These are phyloP conservation scores for Glaucopsyche alexis DNA, from an alignment of 2,888 invertebrate species.

Conservation along the genomic window DNA sequence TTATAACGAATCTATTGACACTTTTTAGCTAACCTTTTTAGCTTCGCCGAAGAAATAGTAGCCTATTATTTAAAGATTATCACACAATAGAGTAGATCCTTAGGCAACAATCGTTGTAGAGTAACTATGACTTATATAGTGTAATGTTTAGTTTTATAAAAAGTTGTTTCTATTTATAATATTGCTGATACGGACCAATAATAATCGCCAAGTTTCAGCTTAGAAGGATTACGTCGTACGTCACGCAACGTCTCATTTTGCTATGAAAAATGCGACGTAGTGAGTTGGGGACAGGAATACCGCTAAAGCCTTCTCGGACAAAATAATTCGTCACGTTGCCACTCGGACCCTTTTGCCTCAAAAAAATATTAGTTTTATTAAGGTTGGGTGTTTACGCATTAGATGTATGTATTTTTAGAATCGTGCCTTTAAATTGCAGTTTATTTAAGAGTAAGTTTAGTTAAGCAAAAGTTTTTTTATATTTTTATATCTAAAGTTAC, in stretches of 20 bases:
- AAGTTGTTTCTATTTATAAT: conserved; percentile 2
- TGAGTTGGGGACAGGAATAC: neutral
- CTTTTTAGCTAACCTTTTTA: no score
- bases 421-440: neutral
- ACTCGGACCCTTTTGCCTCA: conserved; percentile 5
- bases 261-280: conserved; percentile 12
- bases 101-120: neutral
- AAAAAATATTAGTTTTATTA: conserved; percentile 8
- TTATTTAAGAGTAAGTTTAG: neutral
- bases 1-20: no score
- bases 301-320: conserved; percentile 5
- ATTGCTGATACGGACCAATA: neutral
- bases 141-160: no score
- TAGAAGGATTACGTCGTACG: conserved; percentile 10
- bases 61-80: no score
- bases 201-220: conserved; percentile 6
- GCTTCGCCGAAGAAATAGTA: no score
- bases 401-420: neutral
- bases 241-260: conserved; percentile 4
- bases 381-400: neutral
- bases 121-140: neutral
- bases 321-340: conserved; percentile 15
- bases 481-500: no score
- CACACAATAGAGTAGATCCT: no score
- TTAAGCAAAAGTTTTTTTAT: neutral